Evolutionary conservation across 2,113 vertebrate species (phyloP).

Genomic region (Phaethornis superciliosus): DNA sequence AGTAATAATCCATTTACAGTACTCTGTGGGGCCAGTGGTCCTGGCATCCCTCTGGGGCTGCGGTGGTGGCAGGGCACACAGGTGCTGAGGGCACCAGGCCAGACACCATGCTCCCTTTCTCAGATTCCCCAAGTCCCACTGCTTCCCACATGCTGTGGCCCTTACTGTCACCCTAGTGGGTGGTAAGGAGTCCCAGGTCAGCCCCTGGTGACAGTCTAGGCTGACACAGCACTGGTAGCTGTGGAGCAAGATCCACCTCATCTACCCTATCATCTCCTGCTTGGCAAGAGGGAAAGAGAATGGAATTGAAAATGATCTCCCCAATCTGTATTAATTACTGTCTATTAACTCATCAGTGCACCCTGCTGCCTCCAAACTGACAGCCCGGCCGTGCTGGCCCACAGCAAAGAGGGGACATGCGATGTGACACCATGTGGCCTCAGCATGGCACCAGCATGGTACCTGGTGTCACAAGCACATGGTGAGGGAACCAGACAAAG

Average conservation of each 20-base stretch:
- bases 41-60: not conserved
- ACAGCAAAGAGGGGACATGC: accelerated
- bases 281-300: slow-evolving; percentile 41
- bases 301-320: slow-evolving; percentile 54
- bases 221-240: not conserved
- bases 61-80: accelerated
- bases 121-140: accelerated
- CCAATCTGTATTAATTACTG: slow-evolving; percentile 70
- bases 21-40: not conserved
- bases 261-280: not conserved
- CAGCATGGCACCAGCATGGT: accelerated
- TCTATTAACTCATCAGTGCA: slow-evolving; percentile 59
- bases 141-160: not conserved
- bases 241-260: not conserved
- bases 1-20: slow-evolving; percentile 75
- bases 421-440: not conserved
- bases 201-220: not conserved
- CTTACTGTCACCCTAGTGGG: not conserved
- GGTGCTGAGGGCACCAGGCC: not conserved
- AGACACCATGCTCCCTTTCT: not conserved
- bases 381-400: not conserved
- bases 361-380: slow-evolving; percentile 28
- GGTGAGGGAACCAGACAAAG: accelerated
- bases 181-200: not conserved
- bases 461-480: accelerated